A percentile compares a stretch with the other conserved stretches of the same genome.
These are phyloP conservation scores for Stenopsyche tienmushanensis DNA, from an alignment of 1,140 invertebrate species.

Conservation along the genomic window DNA sequence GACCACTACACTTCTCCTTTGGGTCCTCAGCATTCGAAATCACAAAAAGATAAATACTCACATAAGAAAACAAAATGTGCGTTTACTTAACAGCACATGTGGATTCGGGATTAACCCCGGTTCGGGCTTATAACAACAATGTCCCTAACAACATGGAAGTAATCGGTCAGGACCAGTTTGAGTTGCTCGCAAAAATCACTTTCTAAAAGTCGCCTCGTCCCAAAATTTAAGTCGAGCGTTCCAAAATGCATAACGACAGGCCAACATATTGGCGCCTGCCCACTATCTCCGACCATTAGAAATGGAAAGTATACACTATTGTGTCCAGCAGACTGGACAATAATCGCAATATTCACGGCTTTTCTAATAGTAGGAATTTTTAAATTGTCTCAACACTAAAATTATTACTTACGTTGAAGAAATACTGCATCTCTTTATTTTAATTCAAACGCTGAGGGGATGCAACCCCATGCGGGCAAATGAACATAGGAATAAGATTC, in stretches of 20 bases:
- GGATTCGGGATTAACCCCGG: not conserved
- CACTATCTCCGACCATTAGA: not conserved
- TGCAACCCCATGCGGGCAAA: no score
- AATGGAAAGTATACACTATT: not conserved
- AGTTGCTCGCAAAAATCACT: constrained; percentile 1
- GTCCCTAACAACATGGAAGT: not conserved
- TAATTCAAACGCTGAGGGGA: no score
- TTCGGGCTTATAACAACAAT: no score
- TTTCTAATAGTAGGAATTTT: not conserved
- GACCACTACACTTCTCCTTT: no score
- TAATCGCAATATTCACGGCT: not conserved
- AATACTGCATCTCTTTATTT: no score
- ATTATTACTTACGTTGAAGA: no score
- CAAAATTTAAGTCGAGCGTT: constrained; percentile 5
- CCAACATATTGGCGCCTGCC: constrained; percentile 19
- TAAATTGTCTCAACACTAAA: no score
- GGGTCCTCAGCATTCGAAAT: no score
- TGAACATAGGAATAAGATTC: no score
- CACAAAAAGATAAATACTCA: not conserved
- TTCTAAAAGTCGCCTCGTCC: not conserved
- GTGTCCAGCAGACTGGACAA: not conserved
- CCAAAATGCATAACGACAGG: not conserved
- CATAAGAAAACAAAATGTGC: not conserved
- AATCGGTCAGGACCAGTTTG: not conserved
- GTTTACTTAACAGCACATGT: not conserved